Evolutionary conservation across 1,140 invertebrate genomes (phyloP), one percentile per base, ranked within the genome.

Genomic region (Drosophila nigromelanica): DNA sequence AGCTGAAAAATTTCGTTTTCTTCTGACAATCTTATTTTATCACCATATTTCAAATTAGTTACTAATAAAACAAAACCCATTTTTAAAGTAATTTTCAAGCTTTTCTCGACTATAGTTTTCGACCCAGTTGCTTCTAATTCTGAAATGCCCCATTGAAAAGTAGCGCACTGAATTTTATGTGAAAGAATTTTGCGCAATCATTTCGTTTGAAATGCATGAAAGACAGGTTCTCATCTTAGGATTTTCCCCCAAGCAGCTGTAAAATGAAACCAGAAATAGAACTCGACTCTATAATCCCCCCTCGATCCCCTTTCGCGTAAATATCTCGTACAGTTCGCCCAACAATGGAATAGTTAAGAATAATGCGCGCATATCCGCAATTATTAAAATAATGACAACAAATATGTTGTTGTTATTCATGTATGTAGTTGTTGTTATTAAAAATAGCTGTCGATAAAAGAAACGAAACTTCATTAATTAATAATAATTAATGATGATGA

Each of bases 401-500:
- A 54, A 60, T 71, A 68, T 75, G 55, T 69, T 77, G 67, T 63
- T 80, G 59, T 62, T 77, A 8, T 42, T 80, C 70, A 12, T 42
- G 15, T 1, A 3, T 50, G 48, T 47, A 48, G 58, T 52, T 67
- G 30, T 50, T 56, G 55, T 37, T 47, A 58, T 59, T 60, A 68
- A 67, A 73, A 60, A 68, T 60, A 68, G 48, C 66, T 54, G 45
- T 67, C 63, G 45, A 54, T 48, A 61, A 80, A 63, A 55, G 40
- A 50, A 58, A 42, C 58, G 47, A 48, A 73, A 63, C 48, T 73
- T 69, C 61, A 82, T 76, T 87, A 89, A 87, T 89, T 80, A 77
- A 83, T 77, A 79, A 79, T 76, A 87, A 87, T 89, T 83, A 87
- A 87, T 80, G 79, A 80, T 89, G 85, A 83, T 89, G 85, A 89